phyloP scores from a whole-genome alignment of 2,113 vertebrate genomes.

The Oreochromis niloticus region DNA sequence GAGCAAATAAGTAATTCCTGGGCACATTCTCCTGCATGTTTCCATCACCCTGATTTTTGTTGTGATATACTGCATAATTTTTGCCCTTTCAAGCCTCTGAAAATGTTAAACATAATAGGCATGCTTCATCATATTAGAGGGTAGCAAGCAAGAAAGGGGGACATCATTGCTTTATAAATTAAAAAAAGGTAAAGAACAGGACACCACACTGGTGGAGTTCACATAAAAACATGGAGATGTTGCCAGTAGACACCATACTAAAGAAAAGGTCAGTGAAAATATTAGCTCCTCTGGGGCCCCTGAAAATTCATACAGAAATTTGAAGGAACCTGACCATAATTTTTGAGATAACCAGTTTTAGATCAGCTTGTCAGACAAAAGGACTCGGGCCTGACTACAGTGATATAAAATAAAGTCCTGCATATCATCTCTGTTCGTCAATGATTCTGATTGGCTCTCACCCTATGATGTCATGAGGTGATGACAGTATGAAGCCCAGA shows the following conservation, averaged over 20 bases:
- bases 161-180: background rate
- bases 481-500: background rate
- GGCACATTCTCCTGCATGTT: background rate
- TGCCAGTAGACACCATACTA: background rate
- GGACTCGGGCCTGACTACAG: background rate
- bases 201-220: background rate
- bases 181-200: background rate
- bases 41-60: background rate
- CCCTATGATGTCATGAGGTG: background rate
- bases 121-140: background rate
- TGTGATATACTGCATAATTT: background rate
- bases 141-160: background rate
- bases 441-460: background rate
- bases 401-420: background rate
- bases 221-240: background rate
- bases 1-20: background rate
- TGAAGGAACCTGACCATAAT: background rate
- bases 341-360: background rate
- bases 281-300: background rate
- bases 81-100: background rate
- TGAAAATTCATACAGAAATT: background rate
- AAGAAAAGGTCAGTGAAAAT: slow-evolving; percentile 7
- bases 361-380: background rate
- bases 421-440: background rate
- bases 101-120: background rate